A percentile compares a stretch with the other conserved stretches of the same genome.
phyloP scores from a whole-genome alignment of 2,113 vertebrate species.

The Aptenodytes patagonicus region DNA sequence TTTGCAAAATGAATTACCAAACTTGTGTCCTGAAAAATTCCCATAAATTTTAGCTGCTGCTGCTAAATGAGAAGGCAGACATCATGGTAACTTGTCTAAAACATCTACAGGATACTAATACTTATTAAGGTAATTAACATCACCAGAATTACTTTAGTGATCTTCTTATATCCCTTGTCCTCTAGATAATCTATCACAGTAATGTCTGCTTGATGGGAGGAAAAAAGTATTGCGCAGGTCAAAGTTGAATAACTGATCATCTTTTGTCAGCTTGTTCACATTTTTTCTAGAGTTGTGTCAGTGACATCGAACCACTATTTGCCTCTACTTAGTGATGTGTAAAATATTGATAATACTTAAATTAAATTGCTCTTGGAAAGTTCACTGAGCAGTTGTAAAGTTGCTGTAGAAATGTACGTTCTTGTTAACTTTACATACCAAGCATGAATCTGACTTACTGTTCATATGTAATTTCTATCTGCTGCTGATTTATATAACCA shows the following conservation, averaged over 20 bases:
- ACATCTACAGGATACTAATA: neutral
- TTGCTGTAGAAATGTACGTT: neutral
- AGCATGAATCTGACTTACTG: neutral
- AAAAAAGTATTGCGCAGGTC: neutral
- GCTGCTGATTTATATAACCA: neutral
- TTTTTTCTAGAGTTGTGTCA: neutral
- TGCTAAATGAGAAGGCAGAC: neutral
- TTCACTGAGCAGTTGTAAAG: neutral
- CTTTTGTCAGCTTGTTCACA: neutral
- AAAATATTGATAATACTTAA: neutral
- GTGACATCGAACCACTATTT: neutral
- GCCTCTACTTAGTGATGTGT: neutral
- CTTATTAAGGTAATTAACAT: neutral
- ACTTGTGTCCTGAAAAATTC: neutral
- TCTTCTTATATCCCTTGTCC: neutral
- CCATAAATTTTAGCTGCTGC: neutral
- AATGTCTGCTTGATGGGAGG: neutral
- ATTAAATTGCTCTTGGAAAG: neutral
- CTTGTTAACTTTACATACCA: accelerated
- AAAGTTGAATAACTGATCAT: neutral
- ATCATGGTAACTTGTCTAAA: neutral
- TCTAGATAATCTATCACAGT: neutral
- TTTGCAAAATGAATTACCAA: neutral
- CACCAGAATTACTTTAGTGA: neutral
- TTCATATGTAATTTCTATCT: neutral